Percentiles rank a stretch among this genome's conserved stretches.
phyloP scores from a whole-genome alignment of 2,888 invertebrate genomes.

The Lepetodrilus schrolli region DNA sequence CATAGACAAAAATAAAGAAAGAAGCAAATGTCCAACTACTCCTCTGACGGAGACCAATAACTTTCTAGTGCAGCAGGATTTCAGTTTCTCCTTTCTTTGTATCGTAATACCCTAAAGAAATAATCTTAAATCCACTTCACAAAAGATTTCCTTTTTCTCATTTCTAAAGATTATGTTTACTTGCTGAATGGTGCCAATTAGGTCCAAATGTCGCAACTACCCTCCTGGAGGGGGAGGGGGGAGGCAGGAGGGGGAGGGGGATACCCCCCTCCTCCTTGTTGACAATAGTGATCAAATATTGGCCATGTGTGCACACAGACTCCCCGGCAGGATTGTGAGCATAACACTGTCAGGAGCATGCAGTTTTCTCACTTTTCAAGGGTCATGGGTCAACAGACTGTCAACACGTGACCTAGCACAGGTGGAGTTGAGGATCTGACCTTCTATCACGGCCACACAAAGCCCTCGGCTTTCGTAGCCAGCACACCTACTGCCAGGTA shows the following conservation, averaged over 20 bases:
- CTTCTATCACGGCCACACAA: background rate
- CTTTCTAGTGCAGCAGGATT: too few relatives aligned
- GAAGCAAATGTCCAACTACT: too few relatives aligned
- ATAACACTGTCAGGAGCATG: background rate
- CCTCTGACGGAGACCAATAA: too few relatives aligned
- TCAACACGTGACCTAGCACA: background rate
- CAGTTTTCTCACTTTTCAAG: background rate
- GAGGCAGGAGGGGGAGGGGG: too few relatives aligned
- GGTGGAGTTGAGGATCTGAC: background rate
- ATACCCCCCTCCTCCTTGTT: too few relatives aligned
- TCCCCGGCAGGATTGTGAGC: background rate
- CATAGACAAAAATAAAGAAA: too few relatives aligned
- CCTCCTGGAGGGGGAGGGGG: background rate
- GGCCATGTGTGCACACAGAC: background rate
- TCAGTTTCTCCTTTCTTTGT: too few relatives aligned
- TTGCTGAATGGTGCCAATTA: conserved; percentile 17
- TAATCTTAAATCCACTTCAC: background rate
- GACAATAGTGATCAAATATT: conserved; percentile 31
- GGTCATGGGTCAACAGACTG: conserved; percentile 9
- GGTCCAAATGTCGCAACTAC: conserved; percentile 27
- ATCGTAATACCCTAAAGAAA: too few relatives aligned
- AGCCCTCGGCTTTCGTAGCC: background rate
- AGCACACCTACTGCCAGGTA: background rate
- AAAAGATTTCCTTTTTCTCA: background rate
- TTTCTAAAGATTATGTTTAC: background rate